Base-by-base conservation (phyloP, 2,797 vertebrate species). In the Onychomys arenicola region DNA sequence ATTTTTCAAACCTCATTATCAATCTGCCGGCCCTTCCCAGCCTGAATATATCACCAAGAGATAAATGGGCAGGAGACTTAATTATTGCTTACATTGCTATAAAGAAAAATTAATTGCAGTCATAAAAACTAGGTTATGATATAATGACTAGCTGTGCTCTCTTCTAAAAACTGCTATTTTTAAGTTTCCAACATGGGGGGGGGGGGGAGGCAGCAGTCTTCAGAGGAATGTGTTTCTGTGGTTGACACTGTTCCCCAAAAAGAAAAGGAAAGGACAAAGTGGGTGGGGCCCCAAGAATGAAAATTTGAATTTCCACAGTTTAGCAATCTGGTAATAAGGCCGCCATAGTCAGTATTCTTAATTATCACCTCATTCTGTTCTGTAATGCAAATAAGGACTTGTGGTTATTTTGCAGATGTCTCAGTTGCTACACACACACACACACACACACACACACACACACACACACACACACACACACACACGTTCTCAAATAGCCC, bases 401-500 rank as follows among this genome's bases (percentile, higher is more conserved):
- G 55, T 46, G 34, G 13, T 27, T 81, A 86, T 83, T 93, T 94
- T 89, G 37, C n/a, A 92, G 34, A 46, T 80, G 82, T 80, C 37
- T 85, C 81, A 52, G 40, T 84, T 90, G 40, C 52, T 76, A 19
- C n/a, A 71, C 69, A 37, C n/a, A 19, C 67, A n/a, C 32, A 69
- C 37, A 16, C 63, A 59, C 55, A 57, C 46, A 61, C 73, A 23
- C 46, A 75, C 37, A 63, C 46, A 61, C n/a, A 59, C 71, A 65
- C 67, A 77, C 32, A 88, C 55, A 71, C 5, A 14, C 19, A 5
- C 43, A 57, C 32, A 40, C 23, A 71, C 21, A 88, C 55, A 21
- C 65, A 97, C 81, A 80, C n/a, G 75, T 95, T 97, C 97, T 96
- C 90, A 46, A 73, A 94, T 93, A 97, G 17, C 12, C 95, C 78